phyloP scores from a whole-genome alignment of 2,888 invertebrate species.

The Neelides folsomi region DNA sequence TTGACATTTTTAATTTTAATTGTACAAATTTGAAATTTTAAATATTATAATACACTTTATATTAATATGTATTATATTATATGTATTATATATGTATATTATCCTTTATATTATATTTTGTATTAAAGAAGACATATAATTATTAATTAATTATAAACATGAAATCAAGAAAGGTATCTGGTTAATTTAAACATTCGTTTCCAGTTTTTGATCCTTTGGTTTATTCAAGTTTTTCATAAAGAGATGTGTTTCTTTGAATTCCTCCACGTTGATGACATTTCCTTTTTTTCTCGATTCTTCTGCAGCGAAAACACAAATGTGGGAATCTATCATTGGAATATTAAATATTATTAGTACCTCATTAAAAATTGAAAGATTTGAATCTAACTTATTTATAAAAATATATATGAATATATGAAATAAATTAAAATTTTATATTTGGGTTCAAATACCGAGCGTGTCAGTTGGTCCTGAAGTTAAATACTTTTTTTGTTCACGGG shows the following conservation, averaged over 20 bases:
- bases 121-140: no score
- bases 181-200: no score
- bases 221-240: no score
- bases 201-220: no score
- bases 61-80: no score
- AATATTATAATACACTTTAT: no score
- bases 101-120: no score
- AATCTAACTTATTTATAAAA: background rate
- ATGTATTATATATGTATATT: no score
- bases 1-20: no score
- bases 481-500: constrained; percentile 21
- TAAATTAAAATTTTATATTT: background rate
- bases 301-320: constrained; percentile 31
- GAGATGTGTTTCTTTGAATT: constrained; percentile 16
- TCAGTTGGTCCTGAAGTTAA: constrained; percentile 26
- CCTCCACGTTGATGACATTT: constrained; percentile 22
- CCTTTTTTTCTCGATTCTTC: constrained; percentile 24
- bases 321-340: constrained; percentile 23
- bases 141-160: no score
- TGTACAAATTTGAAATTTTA: no score
- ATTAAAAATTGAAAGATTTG: background rate
- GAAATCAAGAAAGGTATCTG: no score
- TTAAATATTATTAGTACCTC: background rate
- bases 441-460: constrained; percentile 21
- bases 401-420: background rate